phyloP scores from a whole-genome alignment of 2,113 vertebrate genomes.

The Oxyura jamaicensis region DNA sequence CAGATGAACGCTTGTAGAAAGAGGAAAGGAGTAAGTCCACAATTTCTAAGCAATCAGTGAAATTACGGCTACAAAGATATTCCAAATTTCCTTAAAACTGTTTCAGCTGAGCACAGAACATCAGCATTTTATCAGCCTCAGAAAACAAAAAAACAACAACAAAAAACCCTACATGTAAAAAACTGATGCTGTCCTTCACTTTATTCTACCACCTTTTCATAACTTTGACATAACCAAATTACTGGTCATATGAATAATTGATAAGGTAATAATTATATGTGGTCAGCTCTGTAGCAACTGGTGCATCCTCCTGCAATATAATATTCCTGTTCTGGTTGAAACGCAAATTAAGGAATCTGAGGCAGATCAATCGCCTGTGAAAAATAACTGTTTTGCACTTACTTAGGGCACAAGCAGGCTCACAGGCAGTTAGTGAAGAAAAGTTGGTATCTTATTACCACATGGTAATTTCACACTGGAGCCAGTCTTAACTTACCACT shows the following conservation, averaged over 20 bases:
- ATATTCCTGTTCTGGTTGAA: not conserved
- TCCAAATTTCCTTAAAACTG: fast-evolving
- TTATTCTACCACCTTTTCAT: not conserved
- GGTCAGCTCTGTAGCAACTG: not conserved
- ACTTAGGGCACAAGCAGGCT: not conserved
- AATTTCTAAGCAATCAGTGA: fast-evolving
- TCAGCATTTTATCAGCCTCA: not conserved
- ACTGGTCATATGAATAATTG: fast-evolving
- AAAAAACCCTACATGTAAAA: not conserved
- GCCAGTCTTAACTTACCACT: fast-evolving
- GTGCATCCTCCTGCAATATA: too few relatives aligned
- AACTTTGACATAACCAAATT: not conserved
- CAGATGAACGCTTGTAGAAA: not conserved
- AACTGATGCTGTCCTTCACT: not conserved
- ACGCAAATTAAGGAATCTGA: not conserved
- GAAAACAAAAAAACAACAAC: not conserved
- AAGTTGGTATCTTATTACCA: not conserved
- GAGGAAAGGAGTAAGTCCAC: not conserved
- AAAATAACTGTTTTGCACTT: not conserved
- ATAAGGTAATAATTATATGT: fast-evolving
- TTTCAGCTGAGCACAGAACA: not conserved
- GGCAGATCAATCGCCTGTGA: not conserved
- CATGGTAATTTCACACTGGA: fast-evolving
- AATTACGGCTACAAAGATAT: not conserved
- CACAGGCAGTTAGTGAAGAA: not conserved